Conservation (phyloP, 2,797 vertebrate genomes). For the Sciurus vulgaris region DNA sequence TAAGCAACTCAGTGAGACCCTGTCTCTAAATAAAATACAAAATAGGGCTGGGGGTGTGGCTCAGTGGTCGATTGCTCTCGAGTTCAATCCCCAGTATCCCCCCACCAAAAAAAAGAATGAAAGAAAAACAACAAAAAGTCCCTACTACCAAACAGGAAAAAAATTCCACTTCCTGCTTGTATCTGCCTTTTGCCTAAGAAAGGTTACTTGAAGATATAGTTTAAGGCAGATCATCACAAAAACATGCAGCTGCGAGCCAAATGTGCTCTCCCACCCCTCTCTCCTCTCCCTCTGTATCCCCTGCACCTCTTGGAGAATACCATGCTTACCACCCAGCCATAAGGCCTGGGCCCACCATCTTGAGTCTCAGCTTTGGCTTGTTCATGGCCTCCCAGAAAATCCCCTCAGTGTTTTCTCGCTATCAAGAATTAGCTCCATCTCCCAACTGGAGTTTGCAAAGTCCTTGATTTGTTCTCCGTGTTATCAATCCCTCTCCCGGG, state of each 20-base stretch:
- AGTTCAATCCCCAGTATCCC: too few species aligned
- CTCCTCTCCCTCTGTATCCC: not conserved
- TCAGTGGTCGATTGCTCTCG: too few species aligned
- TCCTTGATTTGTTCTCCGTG: constrained; percentile 8
- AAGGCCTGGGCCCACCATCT: not conserved
- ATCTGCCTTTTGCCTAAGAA: constrained; percentile 3
- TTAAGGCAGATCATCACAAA: constrained; percentile 26
- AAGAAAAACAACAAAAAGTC: too few species aligned
- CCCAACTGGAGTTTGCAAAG: not conserved
- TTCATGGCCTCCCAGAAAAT: not conserved
- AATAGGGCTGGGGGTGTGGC: too few species aligned
- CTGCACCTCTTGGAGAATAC: not conserved
- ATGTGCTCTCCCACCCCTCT: not conserved
- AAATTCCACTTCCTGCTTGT: not conserved
- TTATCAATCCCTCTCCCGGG: constrained; percentile 29
- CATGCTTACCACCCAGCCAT: not conserved
- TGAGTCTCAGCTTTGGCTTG: too few species aligned
- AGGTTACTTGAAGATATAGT: not conserved
- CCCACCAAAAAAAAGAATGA: too few species aligned
- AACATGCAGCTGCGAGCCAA: not conserved
- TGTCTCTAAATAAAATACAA: too few species aligned
- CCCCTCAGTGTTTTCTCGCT: constrained; percentile 27
- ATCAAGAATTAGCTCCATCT: not conserved
- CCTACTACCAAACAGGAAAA: not conserved
- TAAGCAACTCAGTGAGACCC: too few species aligned